Evolutionary conservation across 2,888 invertebrate genomes (phyloP).

Genomic region (Ecdyonurus torrentis): DNA sequence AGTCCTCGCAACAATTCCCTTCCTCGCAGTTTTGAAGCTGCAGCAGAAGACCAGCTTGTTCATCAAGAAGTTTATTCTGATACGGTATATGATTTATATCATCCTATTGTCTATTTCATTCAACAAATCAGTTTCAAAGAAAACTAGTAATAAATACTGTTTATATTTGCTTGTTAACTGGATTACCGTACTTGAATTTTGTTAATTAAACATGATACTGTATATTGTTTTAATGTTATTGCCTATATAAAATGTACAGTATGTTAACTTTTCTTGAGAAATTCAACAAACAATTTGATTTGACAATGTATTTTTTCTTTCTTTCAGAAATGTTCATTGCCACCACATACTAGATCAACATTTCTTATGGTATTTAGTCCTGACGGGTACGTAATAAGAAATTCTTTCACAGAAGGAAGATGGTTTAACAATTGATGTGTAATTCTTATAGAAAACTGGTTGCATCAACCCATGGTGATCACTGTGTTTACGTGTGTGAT

Average conservation of each 20-base stretch:
- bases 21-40: not conserved
- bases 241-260: too few relatives aligned
- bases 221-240: not conserved
- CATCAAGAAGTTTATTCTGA: not conserved
- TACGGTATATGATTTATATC: not conserved
- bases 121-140: too few relatives aligned
- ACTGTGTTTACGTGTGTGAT: conserved; percentile 72
- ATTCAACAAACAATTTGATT: too few relatives aligned
- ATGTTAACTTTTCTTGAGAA: too few relatives aligned
- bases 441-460: conserved; percentile 44
- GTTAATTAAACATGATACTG: not conserved
- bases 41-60: not conserved
- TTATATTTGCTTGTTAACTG: too few relatives aligned
- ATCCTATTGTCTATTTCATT: too few relatives aligned
- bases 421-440: conserved; percentile 3
- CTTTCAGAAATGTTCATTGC: conserved; percentile 49
- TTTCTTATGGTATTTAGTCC: conserved; percentile 79
- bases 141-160: too few relatives aligned
- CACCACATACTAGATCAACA: conserved; percentile 60
- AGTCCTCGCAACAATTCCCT: not conserved
- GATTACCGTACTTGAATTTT: too few relatives aligned
- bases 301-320: not conserved
- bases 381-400: conserved; percentile 48
- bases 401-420: not conserved
- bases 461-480: conserved; percentile 80